Base-by-base conservation (phyloP, 2,797 vertebrate species). In the Microcaecilia unicolor region DNA sequence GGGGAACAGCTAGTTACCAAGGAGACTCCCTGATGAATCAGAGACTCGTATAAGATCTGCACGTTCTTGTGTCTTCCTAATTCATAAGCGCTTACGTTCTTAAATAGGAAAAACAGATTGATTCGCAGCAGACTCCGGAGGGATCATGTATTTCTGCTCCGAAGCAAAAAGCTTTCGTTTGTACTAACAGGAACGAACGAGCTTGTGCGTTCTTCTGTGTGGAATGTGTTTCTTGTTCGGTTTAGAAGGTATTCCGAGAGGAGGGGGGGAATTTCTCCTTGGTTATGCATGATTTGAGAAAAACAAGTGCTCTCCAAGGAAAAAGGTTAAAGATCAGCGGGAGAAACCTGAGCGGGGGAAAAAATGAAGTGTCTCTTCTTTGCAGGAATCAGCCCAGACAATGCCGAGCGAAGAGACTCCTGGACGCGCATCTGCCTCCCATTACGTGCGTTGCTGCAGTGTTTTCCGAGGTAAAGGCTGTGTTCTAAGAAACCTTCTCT, bases 1-100 rank as follows among this genome's bases (percentile, higher is more conserved):
- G 42, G 72, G 55, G 35, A 73, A 61, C 60, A 44, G 38, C 51
- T 58, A 70, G 64, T 71, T 76, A 56, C 72, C 70, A 72, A 71
- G 66, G 61, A 73, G 56, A 70, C 47, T 51, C 45, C 36, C 53
- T 49, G 52, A 60, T 67, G 63, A 70, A 67, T 76, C 65, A 65
- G 61, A 54, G 31, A 32, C 64, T 68, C 50, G 23, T 70, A 27
- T 64, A 61, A 63, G 48, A 64, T 29, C 48, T 61, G 46, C 56
- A 67, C 40, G 56, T 37, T 45, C 41, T n/a, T 51, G 32, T 48
- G 60, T 61, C 58, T 56, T 40, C 53, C 62, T 70, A 60, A 67
- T 66, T 75, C 29, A 15, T 3, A 22, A 71, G 61, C 69, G 15
- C 54, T 61, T 50, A 51, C 34, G 17, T 64, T 64, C 40, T 51